These are phyloP conservation scores for Ahaetulla prasina DNA, from an alignment of 2,113 vertebrate genomes.

Conservation along the genomic window DNA sequence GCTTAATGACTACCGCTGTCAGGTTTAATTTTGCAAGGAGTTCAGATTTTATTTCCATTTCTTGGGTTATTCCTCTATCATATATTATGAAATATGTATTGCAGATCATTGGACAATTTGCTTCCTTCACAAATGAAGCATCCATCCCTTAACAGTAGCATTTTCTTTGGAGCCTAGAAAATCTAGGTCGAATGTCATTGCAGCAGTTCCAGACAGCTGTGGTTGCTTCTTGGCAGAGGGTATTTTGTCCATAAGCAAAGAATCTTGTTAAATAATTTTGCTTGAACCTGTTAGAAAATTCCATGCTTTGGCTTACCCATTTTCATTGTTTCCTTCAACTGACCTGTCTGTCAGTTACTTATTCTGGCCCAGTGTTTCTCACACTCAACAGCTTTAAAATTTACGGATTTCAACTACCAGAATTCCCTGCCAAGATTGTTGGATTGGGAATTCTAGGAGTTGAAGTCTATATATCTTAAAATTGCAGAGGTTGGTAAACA, in stretches of 20 bases:
- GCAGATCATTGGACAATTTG: not conserved
- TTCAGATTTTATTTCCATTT: constrained; percentile 1
- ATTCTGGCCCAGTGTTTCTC: not conserved
- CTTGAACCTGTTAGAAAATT: not conserved
- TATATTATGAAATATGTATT: not conserved
- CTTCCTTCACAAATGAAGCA: not conserved
- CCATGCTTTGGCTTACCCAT: not conserved
- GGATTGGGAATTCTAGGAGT: not conserved
- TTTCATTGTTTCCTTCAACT: not conserved
- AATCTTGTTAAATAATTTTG: not conserved
- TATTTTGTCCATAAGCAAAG: not conserved
- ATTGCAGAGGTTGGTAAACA: not conserved
- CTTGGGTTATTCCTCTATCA: not conserved
- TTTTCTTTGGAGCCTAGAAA: not conserved
- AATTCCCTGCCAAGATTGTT: not conserved
- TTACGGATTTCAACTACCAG: not conserved
- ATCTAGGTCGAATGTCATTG: not conserved
- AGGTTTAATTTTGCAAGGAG: constrained; percentile 24
- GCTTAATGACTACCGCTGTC: not conserved
- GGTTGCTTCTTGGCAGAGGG: not conserved
- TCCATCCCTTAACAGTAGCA: not conserved
- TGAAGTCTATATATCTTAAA: not conserved
- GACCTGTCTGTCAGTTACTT: not conserved
- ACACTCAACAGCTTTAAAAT: not conserved
- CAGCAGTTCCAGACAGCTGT: not conserved